Evolutionary conservation across 2,113 vertebrate genomes (phyloP).

Genomic region (Dolichallabes microphthalmus): DNA sequence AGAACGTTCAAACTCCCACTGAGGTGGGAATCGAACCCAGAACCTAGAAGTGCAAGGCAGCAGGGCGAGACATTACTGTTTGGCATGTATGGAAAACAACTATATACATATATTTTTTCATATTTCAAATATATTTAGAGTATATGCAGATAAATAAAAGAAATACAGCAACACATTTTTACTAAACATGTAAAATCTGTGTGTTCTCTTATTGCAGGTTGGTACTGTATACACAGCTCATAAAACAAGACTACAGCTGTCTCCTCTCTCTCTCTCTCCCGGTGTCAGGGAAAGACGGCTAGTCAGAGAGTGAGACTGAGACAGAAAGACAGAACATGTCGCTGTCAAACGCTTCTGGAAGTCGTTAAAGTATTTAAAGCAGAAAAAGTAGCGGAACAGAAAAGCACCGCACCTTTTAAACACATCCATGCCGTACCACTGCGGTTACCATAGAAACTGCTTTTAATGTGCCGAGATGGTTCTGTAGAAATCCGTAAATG

Average conservation of each 20-base stretch:
- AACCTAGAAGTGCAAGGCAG: too few relatives aligned
- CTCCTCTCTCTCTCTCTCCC: background rate
- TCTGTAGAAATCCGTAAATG: conserved; percentile 32
- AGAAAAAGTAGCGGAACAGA: conserved; percentile 1
- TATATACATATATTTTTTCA: background rate
- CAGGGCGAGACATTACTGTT: background rate
- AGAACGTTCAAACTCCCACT: too few relatives aligned
- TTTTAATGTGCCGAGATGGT: conserved; percentile 7
- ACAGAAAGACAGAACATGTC: conserved; percentile 16
- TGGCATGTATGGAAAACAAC: background rate
- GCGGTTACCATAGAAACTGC: conserved; percentile 34
- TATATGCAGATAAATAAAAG: too few relatives aligned
- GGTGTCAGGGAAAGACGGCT: background rate
- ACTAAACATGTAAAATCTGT: background rate
- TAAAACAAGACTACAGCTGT: background rate
- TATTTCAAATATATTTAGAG: background rate
- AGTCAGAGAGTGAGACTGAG: background rate
- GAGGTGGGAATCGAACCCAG: too few relatives aligned
- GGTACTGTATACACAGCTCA: background rate
- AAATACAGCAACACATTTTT: too few relatives aligned
- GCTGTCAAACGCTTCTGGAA: conserved; percentile 22
- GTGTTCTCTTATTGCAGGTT: background rate
- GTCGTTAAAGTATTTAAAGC: conserved; percentile 35
- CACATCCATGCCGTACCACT: background rate
- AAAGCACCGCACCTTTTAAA: conserved; percentile 20